Evolutionary conservation across 2,797 vertebrate genomes (phyloP).

Genomic region (Melanotaenia pygmaea): DNA sequence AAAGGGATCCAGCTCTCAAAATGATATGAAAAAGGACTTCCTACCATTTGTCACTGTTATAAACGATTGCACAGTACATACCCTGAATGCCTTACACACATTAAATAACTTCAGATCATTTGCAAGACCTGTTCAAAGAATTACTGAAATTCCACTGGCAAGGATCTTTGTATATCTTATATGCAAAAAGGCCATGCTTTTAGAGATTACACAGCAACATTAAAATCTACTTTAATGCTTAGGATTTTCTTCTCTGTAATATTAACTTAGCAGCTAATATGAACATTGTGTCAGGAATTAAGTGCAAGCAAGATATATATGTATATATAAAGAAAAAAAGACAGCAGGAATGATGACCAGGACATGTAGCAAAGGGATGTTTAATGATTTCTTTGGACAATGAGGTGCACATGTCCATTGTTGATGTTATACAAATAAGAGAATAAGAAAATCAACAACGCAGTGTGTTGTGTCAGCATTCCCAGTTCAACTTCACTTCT

Average conservation of each 20-base stretch:
- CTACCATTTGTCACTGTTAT: conserved; percentile 60
- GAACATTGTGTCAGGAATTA: conserved; percentile 64
- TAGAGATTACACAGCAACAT: conserved; percentile 65
- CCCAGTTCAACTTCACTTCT: conserved; percentile 71
- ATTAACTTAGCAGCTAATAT: conserved; percentile 75
- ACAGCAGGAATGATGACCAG: conserved; percentile 77
- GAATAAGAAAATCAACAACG: conserved; percentile 71
- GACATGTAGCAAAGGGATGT: conserved; percentile 84
- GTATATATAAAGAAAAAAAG: conserved; percentile 34
- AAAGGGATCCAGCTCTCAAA: conserved; percentile 75
- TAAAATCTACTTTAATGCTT: conserved; percentile 53
- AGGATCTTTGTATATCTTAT: conserved; percentile 63
- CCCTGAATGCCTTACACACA: conserved; percentile 71
- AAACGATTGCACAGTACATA: conserved; percentile 59
- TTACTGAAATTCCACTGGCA: conserved; percentile 54
- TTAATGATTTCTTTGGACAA: conserved; percentile 84
- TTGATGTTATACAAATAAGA: conserved; percentile 79
- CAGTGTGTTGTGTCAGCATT: conserved; percentile 69
- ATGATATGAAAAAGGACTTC: conserved; percentile 50
- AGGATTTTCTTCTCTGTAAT: conserved; percentile 64
- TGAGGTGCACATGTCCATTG: conserved; percentile 81
- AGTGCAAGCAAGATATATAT: conserved; percentile 18
- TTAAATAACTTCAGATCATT: conserved; percentile 50
- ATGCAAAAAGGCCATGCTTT: conserved; percentile 74
- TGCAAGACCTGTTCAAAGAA: conserved; percentile 62